Evolutionary conservation across 2,113 vertebrate species (phyloP), one percentile per base, ranked within the genome.

Genomic region (Bufo gargarizans): DNA sequence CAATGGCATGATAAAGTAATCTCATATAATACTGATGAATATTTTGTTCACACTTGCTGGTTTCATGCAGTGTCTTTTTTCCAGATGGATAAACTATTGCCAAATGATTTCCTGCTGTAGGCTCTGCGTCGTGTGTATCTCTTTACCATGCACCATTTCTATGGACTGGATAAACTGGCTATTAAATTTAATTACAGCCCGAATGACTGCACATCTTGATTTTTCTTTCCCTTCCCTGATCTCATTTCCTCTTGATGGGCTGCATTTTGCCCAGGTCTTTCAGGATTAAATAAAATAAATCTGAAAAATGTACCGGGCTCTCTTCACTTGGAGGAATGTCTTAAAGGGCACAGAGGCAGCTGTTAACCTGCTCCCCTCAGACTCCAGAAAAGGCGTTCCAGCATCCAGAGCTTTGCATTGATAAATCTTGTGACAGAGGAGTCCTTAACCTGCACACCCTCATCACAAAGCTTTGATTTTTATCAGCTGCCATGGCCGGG

Each of bases 141-240:
- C 93, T 92, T 90, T 3, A 84, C 91, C 85, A 43, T 91, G 93
- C 92, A 91, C 90, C 94, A 92, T 94, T 92, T 93, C 95, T 92
- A 91, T 91, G 86, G 92, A 93, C 93, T 91, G 91, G 92, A 94
- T 93, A 95, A 95, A 94, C 93, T 94, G 94, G 93, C 94, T 94
- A 94, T 95, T 96, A 95, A 93, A 95, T 96, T 94, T 94, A 95
- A 95, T 95, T 95, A 95, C 93, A 93, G 91, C 90, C 91, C 63
- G 89, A 92, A 92, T 92, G 94, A 93, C 93, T 92, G 82, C 93
- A 92, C 90, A 91, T 94, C 93, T 94, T 93, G 92, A 93, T 94
- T 93, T 93, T 89, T 89, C 90, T 91, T 92, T 89, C 87, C 87
- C 80, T 89, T 89, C 87, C 81, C 72, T 89, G 87, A 89, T 89